These are phyloP conservation scores for Phaedon cochleariae DNA, from an alignment of 2,888 invertebrate species.

Conservation along the genomic window DNA sequence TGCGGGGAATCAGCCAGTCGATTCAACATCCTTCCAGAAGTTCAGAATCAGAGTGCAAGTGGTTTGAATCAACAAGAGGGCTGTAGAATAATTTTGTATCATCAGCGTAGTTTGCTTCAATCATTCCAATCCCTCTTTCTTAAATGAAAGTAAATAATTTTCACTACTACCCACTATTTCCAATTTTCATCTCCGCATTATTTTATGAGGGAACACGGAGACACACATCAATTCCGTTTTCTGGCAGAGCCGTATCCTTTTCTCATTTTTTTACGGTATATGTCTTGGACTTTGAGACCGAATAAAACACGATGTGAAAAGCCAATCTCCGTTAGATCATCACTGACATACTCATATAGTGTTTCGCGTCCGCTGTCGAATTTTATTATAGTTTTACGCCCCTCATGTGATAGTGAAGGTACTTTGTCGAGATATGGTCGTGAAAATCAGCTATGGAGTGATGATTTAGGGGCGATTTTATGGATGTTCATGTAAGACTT, in stretches of 20 bases:
- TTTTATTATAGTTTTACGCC: slow-evolving; percentile 25
- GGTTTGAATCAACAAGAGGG: no score
- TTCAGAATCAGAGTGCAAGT: no score
- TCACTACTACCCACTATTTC: no score
- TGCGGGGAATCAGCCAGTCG: no score
- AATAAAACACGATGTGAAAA: slow-evolving; percentile 20
- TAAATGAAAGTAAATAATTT: no score
- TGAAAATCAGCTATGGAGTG: not conserved
- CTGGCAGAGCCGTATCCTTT: not conserved
- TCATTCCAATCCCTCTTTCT: no score
- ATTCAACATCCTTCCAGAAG: no score
- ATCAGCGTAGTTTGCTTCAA: no score
- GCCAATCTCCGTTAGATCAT: slow-evolving; percentile 33
- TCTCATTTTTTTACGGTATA: slow-evolving; percentile 8
- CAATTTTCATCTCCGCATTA: no score
- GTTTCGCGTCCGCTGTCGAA: slow-evolving; percentile 15
- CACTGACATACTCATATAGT: slow-evolving; percentile 30
- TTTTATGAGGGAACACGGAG: no score
- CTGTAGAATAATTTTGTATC: no score
- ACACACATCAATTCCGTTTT: not conserved
- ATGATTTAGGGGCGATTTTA: not conserved
- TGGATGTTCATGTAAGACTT: not conserved
- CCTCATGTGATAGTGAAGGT: slow-evolving; percentile 14
- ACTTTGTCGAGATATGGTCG: slow-evolving; percentile 25
- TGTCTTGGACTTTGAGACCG: slow-evolving; percentile 6